Conservation (phyloP, 2,797 vertebrate species). For the Thaleichthys pacificus region DNA sequence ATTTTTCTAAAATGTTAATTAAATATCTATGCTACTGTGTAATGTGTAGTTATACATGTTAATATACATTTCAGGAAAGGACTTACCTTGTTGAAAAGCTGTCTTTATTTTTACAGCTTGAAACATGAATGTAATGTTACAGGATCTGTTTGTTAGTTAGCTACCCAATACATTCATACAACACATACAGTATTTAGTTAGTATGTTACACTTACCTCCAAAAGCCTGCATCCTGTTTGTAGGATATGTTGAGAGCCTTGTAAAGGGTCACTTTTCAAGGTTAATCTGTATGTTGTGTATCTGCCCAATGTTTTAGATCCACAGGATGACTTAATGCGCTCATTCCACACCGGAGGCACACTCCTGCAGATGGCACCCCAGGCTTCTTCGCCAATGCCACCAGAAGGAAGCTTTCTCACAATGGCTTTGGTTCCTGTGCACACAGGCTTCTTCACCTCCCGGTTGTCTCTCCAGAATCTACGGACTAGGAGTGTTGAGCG, state of each 20-base stretch:
- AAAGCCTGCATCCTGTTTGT: neutral
- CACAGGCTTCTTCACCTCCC: neutral
- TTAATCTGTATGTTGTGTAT: neutral
- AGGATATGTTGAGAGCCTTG: neutral
- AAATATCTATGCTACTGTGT: too few relatives aligned
- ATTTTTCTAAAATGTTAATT: too few relatives aligned
- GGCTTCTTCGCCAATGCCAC: neutral
- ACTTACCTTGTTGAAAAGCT: too few relatives aligned
- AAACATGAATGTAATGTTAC: too few relatives aligned
- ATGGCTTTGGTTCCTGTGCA: slow-evolving; percentile 8
- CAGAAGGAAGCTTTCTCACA: neutral
- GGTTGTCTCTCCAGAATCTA: slow-evolving; percentile 7
- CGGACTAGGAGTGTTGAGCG: neutral
- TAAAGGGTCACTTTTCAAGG: neutral
- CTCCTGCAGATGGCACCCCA: neutral
- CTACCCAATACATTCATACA: too few relatives aligned
- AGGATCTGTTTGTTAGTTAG: too few relatives aligned
- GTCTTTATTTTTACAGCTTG: too few relatives aligned
- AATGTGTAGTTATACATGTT: too few relatives aligned
- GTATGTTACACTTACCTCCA: slow-evolving; percentile 4
- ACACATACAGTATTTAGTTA: too few relatives aligned
- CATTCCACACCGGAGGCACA: neutral
- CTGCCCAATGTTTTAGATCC: neutral
- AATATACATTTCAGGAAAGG: too few relatives aligned
- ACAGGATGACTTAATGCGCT: neutral